Evolutionary conservation across 2,113 vertebrate genomes (phyloP).

Genomic region (Propithecus coquereli): DNA sequence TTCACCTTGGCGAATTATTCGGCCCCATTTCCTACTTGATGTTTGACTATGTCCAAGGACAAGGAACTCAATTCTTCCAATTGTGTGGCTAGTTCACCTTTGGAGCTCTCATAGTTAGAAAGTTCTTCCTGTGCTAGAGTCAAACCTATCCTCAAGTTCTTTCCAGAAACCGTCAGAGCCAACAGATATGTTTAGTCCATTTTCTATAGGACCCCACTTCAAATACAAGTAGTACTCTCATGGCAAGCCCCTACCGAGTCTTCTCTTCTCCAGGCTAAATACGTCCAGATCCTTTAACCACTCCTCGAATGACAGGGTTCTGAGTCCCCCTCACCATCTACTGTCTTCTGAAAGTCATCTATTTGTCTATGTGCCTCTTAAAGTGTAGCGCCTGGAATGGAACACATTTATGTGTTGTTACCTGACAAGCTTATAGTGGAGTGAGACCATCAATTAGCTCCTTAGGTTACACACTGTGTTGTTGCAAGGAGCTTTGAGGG

Average conservation of each 20-base stretch:
- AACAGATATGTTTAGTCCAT: neutral
- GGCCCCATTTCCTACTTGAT: neutral
- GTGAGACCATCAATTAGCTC: neutral
- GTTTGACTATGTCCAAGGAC: neutral
- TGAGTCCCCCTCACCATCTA: slow-evolving; percentile 6
- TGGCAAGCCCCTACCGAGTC: neutral
- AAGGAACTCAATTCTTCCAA: neutral
- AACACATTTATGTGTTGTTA: neutral
- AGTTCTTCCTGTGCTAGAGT: neutral
- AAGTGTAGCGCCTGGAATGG: neutral
- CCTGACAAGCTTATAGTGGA: neutral
- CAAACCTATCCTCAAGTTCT: neutral
- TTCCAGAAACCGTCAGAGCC: neutral
- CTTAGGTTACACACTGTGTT: neutral
- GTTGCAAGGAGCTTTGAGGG: neutral
- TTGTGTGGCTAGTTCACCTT: neutral
- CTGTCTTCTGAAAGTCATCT: slow-evolving; percentile 2
- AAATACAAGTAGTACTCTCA: neutral
- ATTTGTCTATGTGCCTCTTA: neutral
- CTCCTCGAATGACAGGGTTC: neutral
- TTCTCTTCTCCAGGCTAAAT: slow-evolving; percentile 19
- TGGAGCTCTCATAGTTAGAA: neutral
- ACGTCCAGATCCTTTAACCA: neutral
- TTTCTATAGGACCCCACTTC: neutral
- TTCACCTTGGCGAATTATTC: neutral